Percentiles rank a stretch among this genome's conserved stretches.
Evolutionary conservation across 1,140 invertebrate genomes (phyloP).

Genomic region (Bursaphelenchus mucronatus): DNA sequence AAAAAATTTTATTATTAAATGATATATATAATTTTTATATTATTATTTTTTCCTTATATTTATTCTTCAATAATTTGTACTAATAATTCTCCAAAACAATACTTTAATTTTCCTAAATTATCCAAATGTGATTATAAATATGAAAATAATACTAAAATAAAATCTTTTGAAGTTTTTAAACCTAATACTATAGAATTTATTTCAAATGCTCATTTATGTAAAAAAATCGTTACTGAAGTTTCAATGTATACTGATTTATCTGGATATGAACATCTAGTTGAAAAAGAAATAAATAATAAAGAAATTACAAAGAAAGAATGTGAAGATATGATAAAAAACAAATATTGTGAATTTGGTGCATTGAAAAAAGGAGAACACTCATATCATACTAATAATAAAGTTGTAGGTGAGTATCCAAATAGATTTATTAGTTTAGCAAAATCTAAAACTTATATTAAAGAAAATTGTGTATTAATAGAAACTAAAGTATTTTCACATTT

Average conservation of each 20-base stretch:
- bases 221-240: constrained; percentile 35
- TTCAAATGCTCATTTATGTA: constrained; percentile 31
- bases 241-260: constrained; percentile 37
- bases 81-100: constrained; percentile 32
- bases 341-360: no score
- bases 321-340: no score
- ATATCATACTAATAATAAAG: constrained; percentile 31
- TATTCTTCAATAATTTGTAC: constrained; percentile 36
- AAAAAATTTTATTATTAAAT: constrained; percentile 29
- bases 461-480: no score
- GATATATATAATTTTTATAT: constrained; percentile 22
- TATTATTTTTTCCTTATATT: background rate
- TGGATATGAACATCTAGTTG: constrained; percentile 36
- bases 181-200: constrained; percentile 26
- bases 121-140: no score
- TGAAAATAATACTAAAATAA: no score
- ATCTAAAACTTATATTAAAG: constrained; percentile 24
- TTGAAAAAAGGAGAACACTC: no score
- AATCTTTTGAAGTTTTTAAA: no score
- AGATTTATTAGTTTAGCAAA: constrained; percentile 26
- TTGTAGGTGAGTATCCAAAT: constrained; percentile 11
- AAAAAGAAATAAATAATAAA: no score
- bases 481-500: no score
- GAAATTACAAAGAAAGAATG: no score
- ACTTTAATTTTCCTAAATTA: constrained; percentile 34